Percentiles rank a stretch among this genome's conserved stretches.
Conservation (phyloP, 2,888 invertebrate genomes). For the Meiosimyza platycephala region DNA sequence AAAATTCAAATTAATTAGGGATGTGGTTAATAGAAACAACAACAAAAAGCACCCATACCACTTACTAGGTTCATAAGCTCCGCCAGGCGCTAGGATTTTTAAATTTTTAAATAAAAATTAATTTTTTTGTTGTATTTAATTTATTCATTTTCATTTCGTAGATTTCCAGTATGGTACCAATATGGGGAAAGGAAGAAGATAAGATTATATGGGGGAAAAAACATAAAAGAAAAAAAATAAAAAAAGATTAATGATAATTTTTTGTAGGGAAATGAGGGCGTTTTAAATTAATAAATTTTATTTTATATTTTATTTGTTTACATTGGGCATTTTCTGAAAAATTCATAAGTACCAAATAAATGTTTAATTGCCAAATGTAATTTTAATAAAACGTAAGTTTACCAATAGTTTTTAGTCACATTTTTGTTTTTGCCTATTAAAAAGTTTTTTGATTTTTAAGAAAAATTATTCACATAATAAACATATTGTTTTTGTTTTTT, state of each 20-base stretch:
- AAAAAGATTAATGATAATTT: slow-evolving; percentile 1
- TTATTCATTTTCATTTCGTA: slow-evolving; percentile 15
- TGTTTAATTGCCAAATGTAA: not conserved
- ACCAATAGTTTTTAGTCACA: slow-evolving; percentile 33
- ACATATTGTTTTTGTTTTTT: not conserved
- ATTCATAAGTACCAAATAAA: not conserved
- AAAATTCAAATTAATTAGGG: slow-evolving; percentile 25
- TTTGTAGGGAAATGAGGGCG: slow-evolving; percentile 1
- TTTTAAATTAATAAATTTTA: not conserved
- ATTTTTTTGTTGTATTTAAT: slow-evolving; percentile 39
- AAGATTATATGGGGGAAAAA: slow-evolving; percentile 30
- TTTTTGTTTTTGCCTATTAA: slow-evolving; percentile 8
- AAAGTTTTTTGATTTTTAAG: slow-evolving; percentile 11
- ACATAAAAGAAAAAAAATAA: slow-evolving; percentile 21
- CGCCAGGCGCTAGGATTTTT: slow-evolving; percentile 63
- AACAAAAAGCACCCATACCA: slow-evolving; percentile 67
- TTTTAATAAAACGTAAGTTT: slow-evolving; percentile 5
- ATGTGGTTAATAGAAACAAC: slow-evolving; percentile 40
- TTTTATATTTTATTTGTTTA: not conserved
- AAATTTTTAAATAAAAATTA: slow-evolving; percentile 47
- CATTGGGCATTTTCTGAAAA: not conserved
- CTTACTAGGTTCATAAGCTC: slow-evolving; percentile 68
- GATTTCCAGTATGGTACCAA: slow-evolving; percentile 8
- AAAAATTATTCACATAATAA: slow-evolving; percentile 22
- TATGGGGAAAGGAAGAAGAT: slow-evolving; percentile 27